These are phyloP conservation scores for Pluvialis apricaria DNA, from an alignment of 2,113 vertebrate species.

Conservation along the genomic window DNA sequence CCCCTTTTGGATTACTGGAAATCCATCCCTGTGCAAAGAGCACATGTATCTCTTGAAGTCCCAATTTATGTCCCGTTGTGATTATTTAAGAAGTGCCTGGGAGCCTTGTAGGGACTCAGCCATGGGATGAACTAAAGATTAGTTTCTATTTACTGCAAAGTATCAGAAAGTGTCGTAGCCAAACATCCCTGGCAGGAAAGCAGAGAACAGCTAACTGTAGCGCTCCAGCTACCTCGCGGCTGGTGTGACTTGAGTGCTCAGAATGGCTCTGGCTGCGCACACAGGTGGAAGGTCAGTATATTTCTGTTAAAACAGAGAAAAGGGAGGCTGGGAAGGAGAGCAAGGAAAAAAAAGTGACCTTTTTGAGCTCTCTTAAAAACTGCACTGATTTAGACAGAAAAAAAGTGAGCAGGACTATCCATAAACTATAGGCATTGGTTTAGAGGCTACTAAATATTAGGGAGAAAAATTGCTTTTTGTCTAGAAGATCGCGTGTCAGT, in stretches of 20 bases:
- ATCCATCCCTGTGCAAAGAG: not conserved
- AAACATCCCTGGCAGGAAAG: not conserved
- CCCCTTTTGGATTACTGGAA: conserved; percentile 11
- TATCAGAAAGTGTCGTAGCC: not conserved
- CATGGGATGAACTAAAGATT: conserved; percentile 1
- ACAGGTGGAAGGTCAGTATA: not conserved
- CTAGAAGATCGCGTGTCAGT: not conserved
- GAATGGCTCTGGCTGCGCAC: not conserved
- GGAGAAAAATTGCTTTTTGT: not conserved
- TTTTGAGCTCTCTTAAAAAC: not conserved
- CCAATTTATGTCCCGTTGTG: not conserved
- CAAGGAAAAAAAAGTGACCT: not conserved
- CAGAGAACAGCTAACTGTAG: not conserved
- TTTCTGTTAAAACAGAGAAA: not conserved
- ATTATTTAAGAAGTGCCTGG: conserved; percentile 29
- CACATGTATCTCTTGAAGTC: not conserved
- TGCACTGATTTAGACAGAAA: not conserved
- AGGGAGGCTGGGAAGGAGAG: not conserved
- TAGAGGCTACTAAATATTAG: not conserved
- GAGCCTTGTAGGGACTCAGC: not conserved
- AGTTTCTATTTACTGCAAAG: conserved; percentile 36
- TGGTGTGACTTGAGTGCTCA: not conserved
- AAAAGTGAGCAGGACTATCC: not conserved
- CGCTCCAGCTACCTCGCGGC: not conserved
- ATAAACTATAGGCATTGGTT: not conserved